phyloP scores from a whole-genome alignment of 2,113 vertebrate genomes.

The Mixornis gularis region DNA sequence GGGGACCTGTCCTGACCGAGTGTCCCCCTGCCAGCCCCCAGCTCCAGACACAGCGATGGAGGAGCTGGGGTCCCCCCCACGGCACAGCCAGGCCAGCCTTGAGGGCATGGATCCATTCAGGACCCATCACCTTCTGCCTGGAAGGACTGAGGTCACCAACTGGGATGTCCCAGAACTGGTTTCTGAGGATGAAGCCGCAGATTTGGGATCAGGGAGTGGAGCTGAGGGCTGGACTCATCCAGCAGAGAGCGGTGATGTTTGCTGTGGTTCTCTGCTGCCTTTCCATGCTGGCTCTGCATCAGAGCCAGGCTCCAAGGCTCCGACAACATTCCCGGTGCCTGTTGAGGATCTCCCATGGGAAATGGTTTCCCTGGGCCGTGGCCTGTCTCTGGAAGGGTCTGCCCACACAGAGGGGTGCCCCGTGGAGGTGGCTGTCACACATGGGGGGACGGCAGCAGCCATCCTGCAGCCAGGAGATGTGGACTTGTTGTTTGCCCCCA shows the following conservation, averaged over 20 bases:
- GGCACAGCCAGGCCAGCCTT: neutral
- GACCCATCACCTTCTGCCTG: neutral
- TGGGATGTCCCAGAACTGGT: constrained; percentile 33
- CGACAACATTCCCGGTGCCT: fast-evolving
- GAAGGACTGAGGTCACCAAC: neutral
- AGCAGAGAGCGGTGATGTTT: neutral
- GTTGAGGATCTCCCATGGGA: neutral
- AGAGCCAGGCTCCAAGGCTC: neutral
- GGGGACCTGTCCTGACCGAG: neutral
- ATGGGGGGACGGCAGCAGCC: neutral
- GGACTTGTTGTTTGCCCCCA: neutral
- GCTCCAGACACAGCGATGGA: neutral
- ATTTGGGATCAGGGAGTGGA: constrained; percentile 8
- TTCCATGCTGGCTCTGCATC: neutral
- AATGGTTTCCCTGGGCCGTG: neutral
- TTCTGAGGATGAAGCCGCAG: constrained; percentile 8
- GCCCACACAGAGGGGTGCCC: neutral
- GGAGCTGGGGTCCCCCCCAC: constrained; percentile 56
- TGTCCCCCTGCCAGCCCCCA: neutral
- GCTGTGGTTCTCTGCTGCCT: neutral
- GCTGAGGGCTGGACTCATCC: neutral
- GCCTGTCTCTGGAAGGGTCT: neutral
- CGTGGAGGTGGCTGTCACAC: neutral
- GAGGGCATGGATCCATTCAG: constrained; percentile 8
- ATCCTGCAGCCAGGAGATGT: constrained; percentile 22